Base-by-base conservation (phyloP, 2,888 invertebrate genomes). In the Drosophila mercatorum region DNA sequence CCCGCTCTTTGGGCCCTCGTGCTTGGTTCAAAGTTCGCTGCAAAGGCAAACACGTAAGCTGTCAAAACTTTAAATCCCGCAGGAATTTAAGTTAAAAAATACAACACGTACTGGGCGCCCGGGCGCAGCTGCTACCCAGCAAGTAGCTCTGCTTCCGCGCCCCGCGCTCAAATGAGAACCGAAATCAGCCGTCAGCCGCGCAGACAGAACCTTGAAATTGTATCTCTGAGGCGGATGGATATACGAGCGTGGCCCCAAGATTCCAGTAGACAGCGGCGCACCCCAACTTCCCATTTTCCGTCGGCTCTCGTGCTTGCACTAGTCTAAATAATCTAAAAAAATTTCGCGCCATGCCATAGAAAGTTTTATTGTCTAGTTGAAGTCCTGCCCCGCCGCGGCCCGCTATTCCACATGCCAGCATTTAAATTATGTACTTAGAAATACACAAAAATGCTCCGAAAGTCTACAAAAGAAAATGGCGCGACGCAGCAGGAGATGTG, bases 381-480 rank as follows among this genome's bases (percentile, higher is more conserved):
- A 76, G 72, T 66, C 68, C 56, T 47, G n/a, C 41, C 28, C 28
- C 17, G 12, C 55, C 26, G 8, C 28, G 36, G 22, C 53, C 46
- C 22, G 7, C 10, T 6, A 11, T 7, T 41, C 41, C 56, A 70
- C 72, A 70, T 73, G 68, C 68, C 83, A 81, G 77, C 83, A 80
- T 88, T 91, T 91, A 92, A 92, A 91, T 91, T 89, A 91, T 90
- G 90, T 90, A 92, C 91, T 91, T 90, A 83, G 85, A 87, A 85
- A 75, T 85, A 86, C 78, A 88, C 80, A 81, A 88, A 89, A 89
- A 86, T 86, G 66, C 75, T 80, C 59, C 66, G 55, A 85, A 85
- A 88, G 78, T 85, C 82, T 83, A 88, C 86, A 88, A 82, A 83
- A 80, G 80, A 80, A 80, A 81, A 80, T 85, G 82, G 84, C 82